Conservation (phyloP, 1,140 invertebrate species). For the Semibalanus balanoides region DNA sequence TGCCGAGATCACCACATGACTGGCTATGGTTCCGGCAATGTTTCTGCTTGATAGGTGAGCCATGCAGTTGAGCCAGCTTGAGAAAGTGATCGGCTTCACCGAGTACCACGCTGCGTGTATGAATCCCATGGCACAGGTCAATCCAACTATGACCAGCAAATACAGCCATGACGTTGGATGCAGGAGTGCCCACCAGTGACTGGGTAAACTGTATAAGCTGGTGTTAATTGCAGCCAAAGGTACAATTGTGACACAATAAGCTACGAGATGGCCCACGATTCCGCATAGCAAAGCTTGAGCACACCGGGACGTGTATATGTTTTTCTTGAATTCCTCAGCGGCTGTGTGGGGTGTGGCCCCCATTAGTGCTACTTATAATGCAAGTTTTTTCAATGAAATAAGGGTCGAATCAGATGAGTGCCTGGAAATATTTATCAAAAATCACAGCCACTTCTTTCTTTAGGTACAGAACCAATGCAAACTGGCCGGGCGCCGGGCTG, state of each 20-base stretch:
- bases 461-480: too few relatives aligned
- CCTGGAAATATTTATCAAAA: too few relatives aligned
- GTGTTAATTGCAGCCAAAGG: not conserved
- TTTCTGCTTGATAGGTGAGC: not conserved
- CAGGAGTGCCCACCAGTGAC: not conserved
- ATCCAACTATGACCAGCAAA: not conserved
- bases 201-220: not conserved
- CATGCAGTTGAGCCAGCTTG: not conserved
- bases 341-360: not conserved
- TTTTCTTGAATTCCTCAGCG: not conserved
- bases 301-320: not conserved
- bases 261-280: not conserved
- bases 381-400: too few relatives aligned
- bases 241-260: not conserved
- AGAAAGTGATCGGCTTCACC: not conserved
- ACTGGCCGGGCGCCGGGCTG: too few relatives aligned
- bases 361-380: not conserved
- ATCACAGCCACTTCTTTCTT: too few relatives aligned
- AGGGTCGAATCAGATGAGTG: too few relatives aligned
- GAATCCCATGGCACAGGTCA: not conserved
- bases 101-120: not conserved
- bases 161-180: not conserved
- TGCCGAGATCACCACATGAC: not conserved
- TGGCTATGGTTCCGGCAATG: not conserved
- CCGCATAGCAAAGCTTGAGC: not conserved